A percentile compares a stretch with the other conserved stretches of the same genome.
Conservation (phyloP, 2,888 invertebrate genomes). For the Epirrhoe tristata region DNA sequence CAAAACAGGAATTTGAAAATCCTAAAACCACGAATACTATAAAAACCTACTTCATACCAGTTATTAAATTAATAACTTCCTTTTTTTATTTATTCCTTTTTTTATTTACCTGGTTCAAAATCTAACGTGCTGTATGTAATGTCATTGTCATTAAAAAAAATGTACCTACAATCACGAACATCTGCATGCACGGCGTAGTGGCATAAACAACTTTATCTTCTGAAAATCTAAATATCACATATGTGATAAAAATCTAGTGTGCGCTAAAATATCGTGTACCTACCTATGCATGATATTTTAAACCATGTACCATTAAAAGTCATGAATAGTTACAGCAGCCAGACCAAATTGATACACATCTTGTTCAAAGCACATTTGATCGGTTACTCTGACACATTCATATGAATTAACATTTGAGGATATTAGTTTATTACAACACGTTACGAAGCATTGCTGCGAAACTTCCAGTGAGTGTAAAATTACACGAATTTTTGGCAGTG, state of each 20-base stretch:
- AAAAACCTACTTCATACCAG: background rate
- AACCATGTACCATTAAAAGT: background rate
- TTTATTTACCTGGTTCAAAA: background rate
- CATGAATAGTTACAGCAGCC: background rate
- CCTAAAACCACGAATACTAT: background rate
- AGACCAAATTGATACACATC: background rate
- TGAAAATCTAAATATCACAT: background rate
- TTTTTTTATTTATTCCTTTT: background rate
- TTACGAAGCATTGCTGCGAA: slow-evolving; percentile 1
- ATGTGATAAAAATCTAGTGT: background rate
- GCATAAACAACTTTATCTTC: background rate
- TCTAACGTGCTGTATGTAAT: background rate
- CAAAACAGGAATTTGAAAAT: background rate
- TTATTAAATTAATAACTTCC: background rate
- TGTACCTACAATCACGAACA: background rate
- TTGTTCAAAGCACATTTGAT: background rate
- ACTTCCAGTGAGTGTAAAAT: slow-evolving; percentile 19
- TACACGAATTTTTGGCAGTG: slow-evolving; percentile 10
- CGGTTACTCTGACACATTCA: background rate
- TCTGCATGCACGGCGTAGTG: no score
- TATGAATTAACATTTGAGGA: slow-evolving; percentile 18
- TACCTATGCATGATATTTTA: background rate
- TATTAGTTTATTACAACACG: background rate
- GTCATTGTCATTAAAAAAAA: no score
- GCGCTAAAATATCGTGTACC: no score